A percentile compares a stretch with the other conserved stretches of the same genome.
These are phyloP conservation scores for Therioaphis trifolii DNA, from an alignment of 2,888 invertebrate genomes.

Conservation along the genomic window DNA sequence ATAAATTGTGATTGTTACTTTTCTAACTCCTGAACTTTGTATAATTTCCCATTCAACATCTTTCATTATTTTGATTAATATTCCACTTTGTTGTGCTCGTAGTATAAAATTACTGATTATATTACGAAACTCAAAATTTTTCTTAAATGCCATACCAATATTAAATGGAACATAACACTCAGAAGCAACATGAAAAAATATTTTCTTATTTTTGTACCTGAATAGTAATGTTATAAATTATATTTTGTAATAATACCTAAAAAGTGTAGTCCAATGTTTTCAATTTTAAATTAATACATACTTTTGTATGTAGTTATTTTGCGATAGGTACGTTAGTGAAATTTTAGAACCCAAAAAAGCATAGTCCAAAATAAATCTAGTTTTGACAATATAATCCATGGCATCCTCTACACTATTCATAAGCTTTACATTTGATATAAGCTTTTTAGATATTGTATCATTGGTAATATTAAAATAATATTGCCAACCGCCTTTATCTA, in stretches of 20 bases:
- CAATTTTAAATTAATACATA: slow-evolving; percentile 67
- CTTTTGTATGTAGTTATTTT: slow-evolving; percentile 78
- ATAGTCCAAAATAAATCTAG: slow-evolving; percentile 77
- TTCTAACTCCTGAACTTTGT: slow-evolving; percentile 67
- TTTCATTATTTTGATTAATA: slow-evolving; percentile 75
- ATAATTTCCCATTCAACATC: slow-evolving; percentile 82
- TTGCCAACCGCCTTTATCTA: slow-evolving; percentile 82
- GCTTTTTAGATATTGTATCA: slow-evolving; percentile 74
- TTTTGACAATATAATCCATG: slow-evolving; percentile 78
- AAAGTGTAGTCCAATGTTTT: no score
- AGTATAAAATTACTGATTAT: slow-evolving; percentile 75
- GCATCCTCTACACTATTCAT: slow-evolving; percentile 77
- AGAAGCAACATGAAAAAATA: slow-evolving; percentile 75
- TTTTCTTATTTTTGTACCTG: slow-evolving; percentile 68
- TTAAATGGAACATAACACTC: slow-evolving; percentile 82
- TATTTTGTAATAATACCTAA: no score
- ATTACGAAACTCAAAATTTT: slow-evolving; percentile 75
- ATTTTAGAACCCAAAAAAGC: slow-evolving; percentile 80
- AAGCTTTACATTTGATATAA: slow-evolving; percentile 77
- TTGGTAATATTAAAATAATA: slow-evolving; percentile 79
- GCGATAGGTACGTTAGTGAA: slow-evolving; percentile 79
- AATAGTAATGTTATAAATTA: slow-evolving; percentile 11
- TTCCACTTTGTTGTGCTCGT: slow-evolving; percentile 76
- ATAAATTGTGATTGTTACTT: no score
- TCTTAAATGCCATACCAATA: slow-evolving; percentile 76